Evolutionary conservation across 2,797 vertebrate genomes (phyloP).

Genomic region (Malurus leucopterus): DNA sequence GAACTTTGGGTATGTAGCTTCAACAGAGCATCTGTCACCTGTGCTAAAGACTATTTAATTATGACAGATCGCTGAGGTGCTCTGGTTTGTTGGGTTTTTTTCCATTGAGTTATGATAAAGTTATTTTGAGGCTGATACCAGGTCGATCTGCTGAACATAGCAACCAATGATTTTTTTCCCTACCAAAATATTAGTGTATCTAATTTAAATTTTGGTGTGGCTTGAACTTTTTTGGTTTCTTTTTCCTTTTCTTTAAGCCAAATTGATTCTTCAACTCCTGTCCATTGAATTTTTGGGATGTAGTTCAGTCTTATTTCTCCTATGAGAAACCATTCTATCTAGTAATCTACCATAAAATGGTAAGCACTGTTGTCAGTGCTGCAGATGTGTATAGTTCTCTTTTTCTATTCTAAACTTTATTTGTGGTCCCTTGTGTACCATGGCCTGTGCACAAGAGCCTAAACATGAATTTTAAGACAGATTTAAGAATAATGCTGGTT

Average conservation of each 20-base stretch:
- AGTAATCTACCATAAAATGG: not conserved
- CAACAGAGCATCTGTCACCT: not conserved
- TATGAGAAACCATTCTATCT: not conserved
- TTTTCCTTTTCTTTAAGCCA: not conserved
- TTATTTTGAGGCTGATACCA: not conserved
- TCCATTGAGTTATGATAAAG: not conserved
- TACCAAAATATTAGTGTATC: not conserved
- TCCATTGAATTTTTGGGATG: not conserved
- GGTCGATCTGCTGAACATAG: not conserved
- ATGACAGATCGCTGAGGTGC: not conserved
- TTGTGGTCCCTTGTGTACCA: not conserved
- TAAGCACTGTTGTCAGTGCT: not conserved
- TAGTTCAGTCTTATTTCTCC: not conserved
- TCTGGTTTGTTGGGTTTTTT: not conserved
- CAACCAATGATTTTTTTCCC: not conserved
- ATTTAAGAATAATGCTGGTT: slow-evolving; percentile 22
- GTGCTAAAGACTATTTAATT: not conserved
- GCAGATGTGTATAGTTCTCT: not conserved
- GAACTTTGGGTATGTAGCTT: not conserved
- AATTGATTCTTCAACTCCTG: not conserved
- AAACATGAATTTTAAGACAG: slow-evolving; percentile 3
- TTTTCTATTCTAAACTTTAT: not conserved
- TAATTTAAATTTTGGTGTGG: not conserved
- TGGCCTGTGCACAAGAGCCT: not conserved
- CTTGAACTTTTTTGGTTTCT: not conserved